Percentiles rank a stretch among this genome's conserved stretches.
Evolutionary conservation across 2,888 invertebrate genomes (phyloP).

Genomic region (Patella pellucida): DNA sequence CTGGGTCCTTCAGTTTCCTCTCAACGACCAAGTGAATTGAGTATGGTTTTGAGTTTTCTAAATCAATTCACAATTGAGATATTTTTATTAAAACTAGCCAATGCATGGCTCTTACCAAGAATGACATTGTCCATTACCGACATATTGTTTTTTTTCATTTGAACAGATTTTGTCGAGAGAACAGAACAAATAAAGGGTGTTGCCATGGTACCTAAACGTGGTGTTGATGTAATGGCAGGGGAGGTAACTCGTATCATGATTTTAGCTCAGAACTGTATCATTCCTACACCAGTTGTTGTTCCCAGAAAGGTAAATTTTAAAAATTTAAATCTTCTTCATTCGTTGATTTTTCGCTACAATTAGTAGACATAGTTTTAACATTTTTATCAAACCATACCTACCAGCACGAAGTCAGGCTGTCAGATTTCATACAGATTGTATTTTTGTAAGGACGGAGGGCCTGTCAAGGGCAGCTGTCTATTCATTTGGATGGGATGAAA

Average conservation of each 20-base stretch:
- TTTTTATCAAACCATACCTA: too few species aligned
- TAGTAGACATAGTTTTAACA: too few species aligned
- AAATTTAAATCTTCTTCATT: too few species aligned
- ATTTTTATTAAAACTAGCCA: slow-evolving; percentile 7
- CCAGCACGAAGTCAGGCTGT: too few species aligned
- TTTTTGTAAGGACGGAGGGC: too few species aligned
- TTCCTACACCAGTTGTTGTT: slow-evolving; percentile 95
- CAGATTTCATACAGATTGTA: too few species aligned
- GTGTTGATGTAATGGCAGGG: slow-evolving; percentile 95
- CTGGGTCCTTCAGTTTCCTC: too few species aligned
- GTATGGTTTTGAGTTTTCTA: too few species aligned
- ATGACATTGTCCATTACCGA: not conserved
- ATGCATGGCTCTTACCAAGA: not conserved
- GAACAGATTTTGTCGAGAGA: slow-evolving; percentile 79
- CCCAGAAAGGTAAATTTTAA: slow-evolving; percentile 82
- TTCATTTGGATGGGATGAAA: too few species aligned
- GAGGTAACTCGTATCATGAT: slow-evolving; percentile 94
- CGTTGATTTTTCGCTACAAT: too few species aligned
- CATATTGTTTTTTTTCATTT: not conserved
- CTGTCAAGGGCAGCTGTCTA: too few species aligned
- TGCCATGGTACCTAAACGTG: slow-evolving; percentile 91
- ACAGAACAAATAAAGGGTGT: slow-evolving; percentile 97
- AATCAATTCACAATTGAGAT: not conserved
- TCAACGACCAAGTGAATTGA: too few species aligned
- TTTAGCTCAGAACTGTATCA: slow-evolving; percentile 86